Evolutionary conservation across 2,797 vertebrate genomes (phyloP).

Genomic region (Alouatta caraya): DNA sequence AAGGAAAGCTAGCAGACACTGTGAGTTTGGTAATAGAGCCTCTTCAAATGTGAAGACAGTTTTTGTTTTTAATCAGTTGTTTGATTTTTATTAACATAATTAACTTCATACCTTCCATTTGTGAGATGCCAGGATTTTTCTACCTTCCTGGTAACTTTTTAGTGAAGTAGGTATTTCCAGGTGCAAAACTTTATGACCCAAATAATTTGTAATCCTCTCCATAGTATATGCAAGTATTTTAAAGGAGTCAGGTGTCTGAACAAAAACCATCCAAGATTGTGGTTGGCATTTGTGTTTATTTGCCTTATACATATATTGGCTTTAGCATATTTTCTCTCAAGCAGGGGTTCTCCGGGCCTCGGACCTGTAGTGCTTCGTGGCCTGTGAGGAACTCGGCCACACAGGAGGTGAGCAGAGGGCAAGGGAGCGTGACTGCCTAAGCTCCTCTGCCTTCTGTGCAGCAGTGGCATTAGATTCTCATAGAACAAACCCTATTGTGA

Average conservation of each 20-base stretch:
- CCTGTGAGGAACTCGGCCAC: neutral
- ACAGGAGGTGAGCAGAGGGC: neutral
- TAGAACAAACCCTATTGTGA: neutral
- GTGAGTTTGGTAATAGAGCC: neutral
- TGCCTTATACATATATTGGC: neutral
- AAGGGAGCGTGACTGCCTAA: neutral
- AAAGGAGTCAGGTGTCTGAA: slow-evolving; percentile 16
- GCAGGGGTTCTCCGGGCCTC: neutral
- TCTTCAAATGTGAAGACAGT: neutral
- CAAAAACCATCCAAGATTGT: slow-evolving; percentile 3
- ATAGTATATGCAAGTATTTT: neutral
- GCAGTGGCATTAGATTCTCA: neutral
- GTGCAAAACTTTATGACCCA: slow-evolving; percentile 26
- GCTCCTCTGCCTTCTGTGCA: neutral
- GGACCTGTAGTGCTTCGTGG: neutral
- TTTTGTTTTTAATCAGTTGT: neutral
- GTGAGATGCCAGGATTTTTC: neutral
- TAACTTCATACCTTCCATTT: neutral
- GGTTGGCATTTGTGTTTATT: neutral
- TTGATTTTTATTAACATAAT: slow-evolving; percentile 7
- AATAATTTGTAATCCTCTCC: neutral
- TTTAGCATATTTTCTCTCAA: neutral
- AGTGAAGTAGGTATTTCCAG: slow-evolving; percentile 41
- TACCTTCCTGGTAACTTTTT: slow-evolving; percentile 18
- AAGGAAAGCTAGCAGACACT: neutral